phyloP scores from a whole-genome alignment of 2,888 invertebrate species.

The Andrena trimmerana region DNA sequence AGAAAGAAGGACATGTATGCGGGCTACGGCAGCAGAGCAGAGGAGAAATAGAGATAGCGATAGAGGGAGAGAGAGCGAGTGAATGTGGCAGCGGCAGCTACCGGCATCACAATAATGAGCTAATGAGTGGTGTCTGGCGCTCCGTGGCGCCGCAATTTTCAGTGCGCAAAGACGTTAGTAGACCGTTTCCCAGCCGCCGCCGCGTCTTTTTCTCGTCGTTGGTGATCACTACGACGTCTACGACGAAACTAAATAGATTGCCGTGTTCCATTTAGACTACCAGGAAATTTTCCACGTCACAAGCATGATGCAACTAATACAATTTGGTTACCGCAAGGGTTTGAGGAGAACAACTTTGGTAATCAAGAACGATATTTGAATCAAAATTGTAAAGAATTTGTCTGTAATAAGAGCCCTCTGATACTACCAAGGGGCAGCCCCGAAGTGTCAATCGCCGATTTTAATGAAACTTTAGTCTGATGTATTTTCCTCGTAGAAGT shows the following conservation, averaged over 20 bases:
- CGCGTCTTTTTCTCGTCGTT: conserved; percentile 26
- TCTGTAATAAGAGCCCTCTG: no score
- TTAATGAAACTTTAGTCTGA: no score
- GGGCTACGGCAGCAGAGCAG: background rate
- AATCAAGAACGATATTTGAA: no score
- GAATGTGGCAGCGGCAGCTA: conserved; percentile 42
- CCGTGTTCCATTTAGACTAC: background rate
- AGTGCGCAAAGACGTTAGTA: conserved; percentile 57
- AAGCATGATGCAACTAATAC: no score
- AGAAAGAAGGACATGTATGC: conserved; percentile 29
- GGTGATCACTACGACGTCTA: background rate
- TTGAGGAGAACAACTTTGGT: no score
- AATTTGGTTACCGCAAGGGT: background rate
- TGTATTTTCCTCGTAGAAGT: no score
- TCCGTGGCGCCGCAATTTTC: conserved; percentile 64
- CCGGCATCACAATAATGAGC: conserved; percentile 67
- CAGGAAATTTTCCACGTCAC: background rate
- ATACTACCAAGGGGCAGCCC: no score
- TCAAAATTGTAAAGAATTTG: no score
- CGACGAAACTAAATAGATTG: background rate
- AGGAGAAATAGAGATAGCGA: background rate
- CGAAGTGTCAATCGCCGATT: no score
- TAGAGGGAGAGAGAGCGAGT: conserved; percentile 12
- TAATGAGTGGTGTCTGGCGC: conserved; percentile 74
- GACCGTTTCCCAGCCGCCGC: conserved; percentile 30